phyloP scores from a whole-genome alignment of 2,797 vertebrate species.

The Aphelocoma californica region DNA sequence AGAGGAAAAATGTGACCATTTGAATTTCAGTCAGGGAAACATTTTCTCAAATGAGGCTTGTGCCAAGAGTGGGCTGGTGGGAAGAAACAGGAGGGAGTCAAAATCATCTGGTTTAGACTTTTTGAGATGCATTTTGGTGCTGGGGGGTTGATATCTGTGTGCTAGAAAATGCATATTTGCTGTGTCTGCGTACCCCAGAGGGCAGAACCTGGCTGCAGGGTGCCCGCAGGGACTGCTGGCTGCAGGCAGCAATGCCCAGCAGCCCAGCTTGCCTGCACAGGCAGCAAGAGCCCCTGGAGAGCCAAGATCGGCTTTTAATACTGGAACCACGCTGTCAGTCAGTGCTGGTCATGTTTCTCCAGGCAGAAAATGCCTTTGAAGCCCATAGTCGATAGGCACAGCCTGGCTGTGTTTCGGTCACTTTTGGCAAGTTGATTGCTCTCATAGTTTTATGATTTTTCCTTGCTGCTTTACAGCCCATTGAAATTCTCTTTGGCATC shows the following conservation, averaged over 20 bases:
- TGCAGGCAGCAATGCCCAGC: background rate
- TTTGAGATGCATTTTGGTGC: background rate
- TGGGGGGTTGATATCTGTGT: background rate
- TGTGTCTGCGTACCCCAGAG: background rate
- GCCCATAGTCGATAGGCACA: background rate
- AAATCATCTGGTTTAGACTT: background rate
- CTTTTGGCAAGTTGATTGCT: background rate
- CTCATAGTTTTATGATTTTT: background rate
- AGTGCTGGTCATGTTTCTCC: background rate
- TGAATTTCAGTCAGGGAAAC: background rate
- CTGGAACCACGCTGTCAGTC: background rate
- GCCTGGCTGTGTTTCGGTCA: background rate
- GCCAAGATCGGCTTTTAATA: background rate
- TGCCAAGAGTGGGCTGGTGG: background rate
- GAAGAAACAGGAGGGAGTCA: background rate
- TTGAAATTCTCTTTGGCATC: background rate
- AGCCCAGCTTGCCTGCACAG: background rate
- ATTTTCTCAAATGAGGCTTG: background rate
- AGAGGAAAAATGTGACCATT: background rate
- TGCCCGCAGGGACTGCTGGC: background rate
- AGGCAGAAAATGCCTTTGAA: background rate
- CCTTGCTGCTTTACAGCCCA: background rate
- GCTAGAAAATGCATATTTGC: background rate
- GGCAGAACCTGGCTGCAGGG: background rate
- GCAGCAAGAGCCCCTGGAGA: background rate